Percentiles rank a stretch among this genome's conserved stretches.
Evolutionary conservation across 2,797 vertebrate genomes (phyloP).

Genomic region (Microtus obscurus): DNA sequence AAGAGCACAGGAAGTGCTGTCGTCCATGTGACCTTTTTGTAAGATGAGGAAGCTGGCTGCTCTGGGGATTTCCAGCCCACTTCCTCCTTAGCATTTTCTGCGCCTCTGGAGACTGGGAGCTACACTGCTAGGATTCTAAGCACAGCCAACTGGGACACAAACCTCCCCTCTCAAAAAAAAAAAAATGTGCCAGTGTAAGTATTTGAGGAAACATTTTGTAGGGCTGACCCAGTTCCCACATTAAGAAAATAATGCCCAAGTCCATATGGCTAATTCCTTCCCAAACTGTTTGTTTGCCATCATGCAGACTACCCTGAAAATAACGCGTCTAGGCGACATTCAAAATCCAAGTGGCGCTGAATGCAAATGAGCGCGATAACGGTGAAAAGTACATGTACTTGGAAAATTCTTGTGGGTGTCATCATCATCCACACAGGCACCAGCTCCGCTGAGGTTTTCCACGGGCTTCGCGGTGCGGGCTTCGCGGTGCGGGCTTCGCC

Average conservation of each 20-base stretch:
- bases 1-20: not conserved
- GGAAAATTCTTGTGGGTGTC: conserved; percentile 63
- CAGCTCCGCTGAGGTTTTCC: conserved; percentile 29
- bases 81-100: not conserved
- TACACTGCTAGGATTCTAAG: not conserved
- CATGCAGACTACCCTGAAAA: conserved; percentile 74
- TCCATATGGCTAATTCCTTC: conserved; percentile 83
- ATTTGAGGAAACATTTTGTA: conserved; percentile 73
- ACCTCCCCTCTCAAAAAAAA: not conserved
- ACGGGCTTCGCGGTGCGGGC: not conserved
- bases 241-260: conserved; percentile 79
- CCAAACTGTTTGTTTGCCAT: conserved; percentile 81
- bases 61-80: not conserved
- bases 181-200: conserved; percentile 69
- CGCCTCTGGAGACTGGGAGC: not conserved
- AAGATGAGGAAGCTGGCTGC: not conserved
- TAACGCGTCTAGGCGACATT: conserved; percentile 65
- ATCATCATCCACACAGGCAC: not conserved
- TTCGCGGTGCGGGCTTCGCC: not conserved
- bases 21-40: not conserved
- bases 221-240: conserved; percentile 80
- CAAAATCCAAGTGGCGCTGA: conserved; percentile 68
- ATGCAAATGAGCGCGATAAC: conserved; percentile 77
- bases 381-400: conserved; percentile 76
- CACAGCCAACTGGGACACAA: not conserved